A percentile compares a stretch with the other conserved stretches of the same genome.
Evolutionary conservation across 2,113 vertebrate genomes (phyloP).

Genomic region (Diphyllodes magnificus): DNA sequence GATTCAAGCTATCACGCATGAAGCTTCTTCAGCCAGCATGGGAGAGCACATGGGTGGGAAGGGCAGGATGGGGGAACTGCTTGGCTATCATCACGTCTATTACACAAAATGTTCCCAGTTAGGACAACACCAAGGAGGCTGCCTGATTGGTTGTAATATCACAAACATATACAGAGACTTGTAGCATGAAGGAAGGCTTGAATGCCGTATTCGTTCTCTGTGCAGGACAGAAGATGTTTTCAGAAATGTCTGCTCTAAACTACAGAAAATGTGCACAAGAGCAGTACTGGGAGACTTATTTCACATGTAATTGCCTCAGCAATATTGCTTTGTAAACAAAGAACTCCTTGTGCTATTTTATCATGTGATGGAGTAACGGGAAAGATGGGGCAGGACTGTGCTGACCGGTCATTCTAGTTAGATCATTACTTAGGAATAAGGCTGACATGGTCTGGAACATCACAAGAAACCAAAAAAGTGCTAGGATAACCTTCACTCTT

Average conservation of each 20-base stretch:
- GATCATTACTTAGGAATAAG: background rate
- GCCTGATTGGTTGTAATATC: background rate
- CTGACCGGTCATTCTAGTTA: background rate
- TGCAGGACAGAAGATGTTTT: background rate
- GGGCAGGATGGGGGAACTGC: background rate
- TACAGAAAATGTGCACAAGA: background rate
- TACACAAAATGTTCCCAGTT: background rate
- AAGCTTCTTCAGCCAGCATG: background rate
- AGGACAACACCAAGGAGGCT: background rate
- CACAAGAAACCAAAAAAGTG: background rate
- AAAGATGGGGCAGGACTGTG: background rate
- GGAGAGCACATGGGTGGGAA: background rate
- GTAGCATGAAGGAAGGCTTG: background rate
- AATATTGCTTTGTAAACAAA: constrained; percentile 11
- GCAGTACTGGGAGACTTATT: background rate
- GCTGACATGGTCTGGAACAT: background rate
- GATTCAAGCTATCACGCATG: background rate
- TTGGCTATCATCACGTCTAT: fast-evolving
- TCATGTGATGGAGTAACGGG: background rate
- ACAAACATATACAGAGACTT: background rate
- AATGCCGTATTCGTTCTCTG: background rate
- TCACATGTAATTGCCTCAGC: background rate
- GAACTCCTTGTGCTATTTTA: background rate
- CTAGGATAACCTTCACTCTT: background rate
- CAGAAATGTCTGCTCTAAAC: background rate